These are phyloP conservation scores for Petrophora chlorosata DNA, from an alignment of 2,888 invertebrate species.

Conservation along the genomic window DNA sequence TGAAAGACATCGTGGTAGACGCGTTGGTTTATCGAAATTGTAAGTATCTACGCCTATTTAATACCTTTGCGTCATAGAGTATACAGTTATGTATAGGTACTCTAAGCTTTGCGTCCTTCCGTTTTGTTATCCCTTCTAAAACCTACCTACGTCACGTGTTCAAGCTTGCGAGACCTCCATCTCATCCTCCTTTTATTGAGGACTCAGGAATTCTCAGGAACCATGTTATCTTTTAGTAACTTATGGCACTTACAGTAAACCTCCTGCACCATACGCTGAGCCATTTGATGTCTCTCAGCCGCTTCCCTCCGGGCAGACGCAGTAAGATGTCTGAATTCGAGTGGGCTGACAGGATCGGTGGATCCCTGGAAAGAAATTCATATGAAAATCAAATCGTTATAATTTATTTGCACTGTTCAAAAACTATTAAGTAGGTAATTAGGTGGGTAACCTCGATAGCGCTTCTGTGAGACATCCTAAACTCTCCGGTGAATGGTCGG, in stretches of 20 bases:
- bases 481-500: too few species aligned
- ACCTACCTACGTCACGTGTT: too few species aligned
- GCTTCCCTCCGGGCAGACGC: constrained; percentile 91
- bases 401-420: too few species aligned
- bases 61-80: too few species aligned
- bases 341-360: constrained; percentile 89
- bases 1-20: not conserved
- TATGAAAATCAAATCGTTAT: too few species aligned
- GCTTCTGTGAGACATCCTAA: too few species aligned
- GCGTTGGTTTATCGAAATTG: not conserved
- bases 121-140: not conserved
- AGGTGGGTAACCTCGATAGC: too few species aligned
- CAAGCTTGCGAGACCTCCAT: too few species aligned
- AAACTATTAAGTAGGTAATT: too few species aligned
- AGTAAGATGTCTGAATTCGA: constrained; percentile 92
- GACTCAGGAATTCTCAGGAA: not conserved
- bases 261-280: constrained; percentile 96
- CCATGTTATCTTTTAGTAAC: not conserved
- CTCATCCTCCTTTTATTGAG: not conserved
- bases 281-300: constrained; percentile 94
- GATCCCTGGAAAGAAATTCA: constrained; percentile 88
- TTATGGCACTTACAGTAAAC: constrained; percentile 92
- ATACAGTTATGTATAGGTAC: too few species aligned
- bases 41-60: too few species aligned
- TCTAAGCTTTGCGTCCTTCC: not conserved